A percentile compares a stretch with the other conserved stretches of the same genome.
phyloP scores from a whole-genome alignment of 2,113 vertebrate species.

The Morone chrysops region DNA sequence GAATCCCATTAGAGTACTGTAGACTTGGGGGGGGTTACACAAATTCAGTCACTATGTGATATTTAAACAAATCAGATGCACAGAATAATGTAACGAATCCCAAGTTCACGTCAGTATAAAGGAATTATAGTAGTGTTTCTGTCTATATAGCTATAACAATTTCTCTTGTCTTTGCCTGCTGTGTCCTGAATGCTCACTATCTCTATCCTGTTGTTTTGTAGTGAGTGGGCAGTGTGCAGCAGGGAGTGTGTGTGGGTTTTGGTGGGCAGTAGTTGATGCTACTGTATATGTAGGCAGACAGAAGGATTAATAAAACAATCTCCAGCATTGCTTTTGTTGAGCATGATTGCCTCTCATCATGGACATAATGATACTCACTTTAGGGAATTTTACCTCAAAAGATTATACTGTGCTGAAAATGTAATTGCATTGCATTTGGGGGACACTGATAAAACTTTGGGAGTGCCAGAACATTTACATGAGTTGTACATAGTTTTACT shows the following conservation, averaged over 20 bases:
- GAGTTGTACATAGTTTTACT: neutral
- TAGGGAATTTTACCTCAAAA: constrained; percentile 2
- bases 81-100: neutral
- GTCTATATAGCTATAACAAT: neutral
- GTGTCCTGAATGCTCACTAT: constrained; percentile 31
- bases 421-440: neutral
- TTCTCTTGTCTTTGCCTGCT: constrained; percentile 28
- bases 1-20: neutral
- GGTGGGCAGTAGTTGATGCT: constrained; percentile 57
- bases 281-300: constrained; percentile 53
- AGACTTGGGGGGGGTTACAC: neutral
- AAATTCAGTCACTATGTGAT: too few species aligned
- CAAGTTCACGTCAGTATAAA: neutral
- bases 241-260: constrained; percentile 62
- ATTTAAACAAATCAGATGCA: neutral
- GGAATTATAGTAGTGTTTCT: neutral
- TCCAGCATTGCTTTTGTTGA: constrained; percentile 25
- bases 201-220: constrained; percentile 56
- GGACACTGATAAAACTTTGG: neutral
- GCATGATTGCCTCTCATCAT: constrained; percentile 30
- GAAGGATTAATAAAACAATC: constrained; percentile 53
- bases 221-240: constrained; percentile 69
- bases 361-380: constrained; percentile 11
- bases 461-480: neutral
- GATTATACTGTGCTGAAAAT: constrained; percentile 10